Percentiles rank a stretch among this genome's conserved stretches.
phyloP scores from a whole-genome alignment of 1,140 invertebrate genomes.

The Solenopsis fugax region DNA sequence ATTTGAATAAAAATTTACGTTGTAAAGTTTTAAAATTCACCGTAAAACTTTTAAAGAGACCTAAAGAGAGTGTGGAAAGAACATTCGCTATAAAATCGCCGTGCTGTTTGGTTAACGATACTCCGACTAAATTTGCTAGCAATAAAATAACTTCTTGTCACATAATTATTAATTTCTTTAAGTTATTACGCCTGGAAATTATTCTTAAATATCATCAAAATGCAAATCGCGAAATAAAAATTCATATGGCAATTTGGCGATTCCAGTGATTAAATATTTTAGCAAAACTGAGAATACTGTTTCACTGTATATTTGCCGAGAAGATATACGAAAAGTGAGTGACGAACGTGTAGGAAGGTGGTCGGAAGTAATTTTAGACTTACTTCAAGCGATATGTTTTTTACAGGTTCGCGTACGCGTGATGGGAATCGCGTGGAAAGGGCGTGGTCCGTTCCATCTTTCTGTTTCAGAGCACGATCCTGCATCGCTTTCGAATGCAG shows the following conservation, averaged over 20 bases:
- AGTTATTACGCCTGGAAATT: not conserved
- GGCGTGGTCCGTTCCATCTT: constrained; percentile 47
- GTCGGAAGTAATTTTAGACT: not conserved
- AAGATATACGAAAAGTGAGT: not conserved
- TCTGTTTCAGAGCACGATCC: constrained; percentile 23
- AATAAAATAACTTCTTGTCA: not conserved
- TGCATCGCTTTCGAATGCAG: constrained; percentile 32
- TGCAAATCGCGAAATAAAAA: constrained; percentile 30
- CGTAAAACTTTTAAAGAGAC: not conserved
- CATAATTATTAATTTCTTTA: not conserved
- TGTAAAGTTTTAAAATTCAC: not conserved
- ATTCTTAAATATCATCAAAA: not conserved
- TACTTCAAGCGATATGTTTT: not conserved
- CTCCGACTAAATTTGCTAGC: not conserved
- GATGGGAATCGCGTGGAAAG: constrained; percentile 40
- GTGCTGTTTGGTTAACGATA: not conserved
- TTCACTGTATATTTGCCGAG: not conserved
- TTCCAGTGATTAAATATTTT: constrained; percentile 21
- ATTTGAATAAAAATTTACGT: not conserved
- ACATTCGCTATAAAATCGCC: not conserved
- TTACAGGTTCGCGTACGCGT: not conserved
- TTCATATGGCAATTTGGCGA: not conserved
- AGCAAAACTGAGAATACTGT: not conserved
- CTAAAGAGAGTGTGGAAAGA: not conserved
- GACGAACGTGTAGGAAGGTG: not conserved